phyloP scores from a whole-genome alignment of 1,140 invertebrate species.

The Matsumurasca onukii region DNA sequence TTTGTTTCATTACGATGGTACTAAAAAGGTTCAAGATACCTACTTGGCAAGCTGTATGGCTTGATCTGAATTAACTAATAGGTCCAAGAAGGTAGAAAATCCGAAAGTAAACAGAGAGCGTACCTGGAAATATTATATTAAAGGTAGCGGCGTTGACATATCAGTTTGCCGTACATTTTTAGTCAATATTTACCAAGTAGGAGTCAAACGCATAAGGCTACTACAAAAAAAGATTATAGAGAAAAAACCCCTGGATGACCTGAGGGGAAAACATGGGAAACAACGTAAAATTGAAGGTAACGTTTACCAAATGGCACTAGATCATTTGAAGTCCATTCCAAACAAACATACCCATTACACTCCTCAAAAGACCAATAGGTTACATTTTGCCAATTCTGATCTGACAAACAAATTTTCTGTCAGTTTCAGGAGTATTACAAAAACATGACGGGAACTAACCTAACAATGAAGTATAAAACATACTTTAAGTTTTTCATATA shows the following conservation, averaged over 20 bases:
- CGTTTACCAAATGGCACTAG: slow-evolving; percentile 12
- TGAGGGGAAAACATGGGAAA: slow-evolving; percentile 9
- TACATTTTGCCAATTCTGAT: slow-evolving; percentile 21
- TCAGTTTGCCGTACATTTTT: neutral
- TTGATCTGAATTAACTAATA: slow-evolving; percentile 2
- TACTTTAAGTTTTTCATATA: too few relatives aligned
- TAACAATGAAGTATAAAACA: slow-evolving; percentile 2
- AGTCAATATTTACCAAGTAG: slow-evolving; percentile 6
- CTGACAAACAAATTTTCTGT: slow-evolving; percentile 9
- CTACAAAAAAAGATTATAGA: slow-evolving; percentile 17
- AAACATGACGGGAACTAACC: slow-evolving; percentile 1
- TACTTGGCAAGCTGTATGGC: slow-evolving; percentile 5
- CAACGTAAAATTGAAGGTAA: slow-evolving; percentile 13
- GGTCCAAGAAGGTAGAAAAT: slow-evolving; percentile 2
- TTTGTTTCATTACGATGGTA: neutral
- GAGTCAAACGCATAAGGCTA: slow-evolving; percentile 7
- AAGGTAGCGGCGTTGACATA: slow-evolving; percentile 1
- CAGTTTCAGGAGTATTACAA: slow-evolving; percentile 5
- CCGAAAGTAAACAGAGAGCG: slow-evolving; percentile 1
- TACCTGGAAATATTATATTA: neutral
- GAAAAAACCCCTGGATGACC: slow-evolving; percentile 11
- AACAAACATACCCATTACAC: slow-evolving; percentile 17
- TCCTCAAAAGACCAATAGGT: slow-evolving; percentile 12
- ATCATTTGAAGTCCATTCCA: slow-evolving; percentile 20
- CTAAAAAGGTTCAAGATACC: slow-evolving; percentile 5